Base-by-base conservation (phyloP, 2,797 vertebrate species). In the Taenioides sp. region DNA sequence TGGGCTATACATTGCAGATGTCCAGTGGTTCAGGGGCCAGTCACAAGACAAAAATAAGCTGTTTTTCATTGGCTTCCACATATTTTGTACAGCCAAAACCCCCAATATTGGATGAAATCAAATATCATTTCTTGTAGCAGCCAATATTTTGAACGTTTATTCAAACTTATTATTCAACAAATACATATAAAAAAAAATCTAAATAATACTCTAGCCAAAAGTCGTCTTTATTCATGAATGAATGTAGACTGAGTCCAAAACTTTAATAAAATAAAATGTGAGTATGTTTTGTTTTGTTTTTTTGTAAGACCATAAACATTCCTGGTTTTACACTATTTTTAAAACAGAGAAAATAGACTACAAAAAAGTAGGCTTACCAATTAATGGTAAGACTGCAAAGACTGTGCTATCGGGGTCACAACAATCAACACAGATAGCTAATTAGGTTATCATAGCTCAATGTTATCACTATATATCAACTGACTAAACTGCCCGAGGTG, bases 381-480 rank as follows among this genome's bases (percentile, higher is more conserved):
- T 20, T 27, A 17, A 1, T 1, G 18, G 17, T 7, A 9, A 0
- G 9, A 34, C 10, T n/a, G 31, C 28, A 62, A 20, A 28, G 58
- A 60, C 54, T 12, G 54, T 18, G 58, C 27, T 60, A 60, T 31
- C 16, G 16, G 7, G 1, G 43, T 66, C 25, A 20, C 14, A 18
- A 27, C 17, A 60, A 60, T 31, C 17, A 9, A 28, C 27, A 60
- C 7, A 16, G 43, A 47, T 43, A 28, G 18, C 12, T 3, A 59
- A 28, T 28, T 27, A 60, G 27, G 58, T 28, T 60, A 18, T 9
- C 58, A 17, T 16, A 28, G 16, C 14, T 72, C 65, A 60, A 16
- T 47, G 31, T 67, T 43, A 66, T 49, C 62, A 75, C 16, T n/a
- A n/a, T n/a, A 31, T 34, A 68, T 16, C 20, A 72, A 78, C 52